These are phyloP conservation scores for Cryptotermes secundus DNA, from an alignment of 1,140 invertebrate genomes.

Conservation along the genomic window DNA sequence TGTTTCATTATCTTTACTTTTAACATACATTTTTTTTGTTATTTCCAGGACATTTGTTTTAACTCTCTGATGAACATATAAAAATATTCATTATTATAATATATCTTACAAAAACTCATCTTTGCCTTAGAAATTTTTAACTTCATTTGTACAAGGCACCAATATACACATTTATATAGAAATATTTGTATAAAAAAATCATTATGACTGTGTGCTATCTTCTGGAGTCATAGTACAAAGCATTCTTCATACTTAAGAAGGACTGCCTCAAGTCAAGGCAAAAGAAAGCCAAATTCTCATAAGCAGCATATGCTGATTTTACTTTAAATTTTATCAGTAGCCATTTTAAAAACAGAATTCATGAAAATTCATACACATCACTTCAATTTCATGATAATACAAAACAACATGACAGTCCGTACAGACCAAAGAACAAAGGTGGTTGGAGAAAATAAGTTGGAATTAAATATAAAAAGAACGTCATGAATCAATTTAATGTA, in stretches of 20 bases:
- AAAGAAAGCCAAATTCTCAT: background rate
- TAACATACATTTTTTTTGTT: constrained; percentile 27
- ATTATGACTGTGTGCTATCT: constrained; percentile 25
- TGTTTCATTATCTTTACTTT: constrained; percentile 21
- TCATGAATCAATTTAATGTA: background rate
- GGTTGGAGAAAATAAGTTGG: too few relatives aligned
- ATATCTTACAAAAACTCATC: constrained; percentile 32
- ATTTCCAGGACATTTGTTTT: constrained; percentile 30
- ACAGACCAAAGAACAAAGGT: too few relatives aligned
- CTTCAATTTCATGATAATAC: too few relatives aligned
- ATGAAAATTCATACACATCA: background rate
- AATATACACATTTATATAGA: constrained; percentile 34
- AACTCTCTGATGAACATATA: constrained; percentile 35
- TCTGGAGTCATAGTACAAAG: constrained; percentile 23
- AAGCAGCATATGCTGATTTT: too few relatives aligned
- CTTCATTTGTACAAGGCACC: constrained; percentile 36
- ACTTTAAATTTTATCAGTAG: too few relatives aligned
- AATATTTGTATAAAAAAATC: constrained; percentile 32
- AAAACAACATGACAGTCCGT: too few relatives aligned
- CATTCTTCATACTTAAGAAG: background rate
- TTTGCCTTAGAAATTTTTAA: constrained; percentile 36
- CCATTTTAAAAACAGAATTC: background rate
- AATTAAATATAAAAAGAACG: too few relatives aligned
- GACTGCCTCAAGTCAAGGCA: background rate
- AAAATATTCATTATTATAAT: constrained; percentile 35